phyloP scores from a whole-genome alignment of 2,797 vertebrate species.

The Propithecus deckenii region DNA sequence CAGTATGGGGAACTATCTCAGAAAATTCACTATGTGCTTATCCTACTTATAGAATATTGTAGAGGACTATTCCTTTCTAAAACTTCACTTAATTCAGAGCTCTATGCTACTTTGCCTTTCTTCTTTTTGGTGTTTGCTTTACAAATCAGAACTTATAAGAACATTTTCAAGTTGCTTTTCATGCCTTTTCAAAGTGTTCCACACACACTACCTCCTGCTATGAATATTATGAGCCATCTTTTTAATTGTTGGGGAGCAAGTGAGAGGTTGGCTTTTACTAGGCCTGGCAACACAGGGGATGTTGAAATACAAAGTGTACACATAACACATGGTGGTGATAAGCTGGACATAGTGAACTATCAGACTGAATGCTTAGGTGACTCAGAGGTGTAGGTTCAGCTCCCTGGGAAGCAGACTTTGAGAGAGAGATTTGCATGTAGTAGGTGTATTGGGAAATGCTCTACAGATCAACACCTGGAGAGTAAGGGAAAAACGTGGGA shows the following conservation, averaged over 20 bases:
- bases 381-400: not conserved
- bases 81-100: constrained; percentile 16
- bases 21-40: constrained; percentile 37
- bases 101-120: constrained; percentile 46
- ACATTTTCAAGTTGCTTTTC: constrained; percentile 42
- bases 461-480: not conserved
- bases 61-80: constrained; percentile 27
- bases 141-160: constrained; percentile 30
- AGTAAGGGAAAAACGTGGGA: not conserved
- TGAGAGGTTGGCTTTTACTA: not conserved
- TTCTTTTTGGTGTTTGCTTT: constrained; percentile 21
- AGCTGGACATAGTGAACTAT: constrained; percentile 11
- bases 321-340: not conserved
- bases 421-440: not conserved
- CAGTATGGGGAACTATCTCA: not conserved
- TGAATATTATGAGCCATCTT: constrained; percentile 24
- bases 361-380: not conserved
- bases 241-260: constrained; percentile 15
- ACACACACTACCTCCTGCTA: not conserved
- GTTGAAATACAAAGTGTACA: not conserved
- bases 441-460: not conserved
- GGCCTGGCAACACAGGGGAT: not conserved
- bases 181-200: not conserved
- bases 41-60: not conserved
- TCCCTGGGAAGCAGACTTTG: not conserved